Evolutionary conservation across 2,113 vertebrate species (phyloP), one percentile per base, ranked within the genome.

Genomic region (Opisthocomus hoazin): DNA sequence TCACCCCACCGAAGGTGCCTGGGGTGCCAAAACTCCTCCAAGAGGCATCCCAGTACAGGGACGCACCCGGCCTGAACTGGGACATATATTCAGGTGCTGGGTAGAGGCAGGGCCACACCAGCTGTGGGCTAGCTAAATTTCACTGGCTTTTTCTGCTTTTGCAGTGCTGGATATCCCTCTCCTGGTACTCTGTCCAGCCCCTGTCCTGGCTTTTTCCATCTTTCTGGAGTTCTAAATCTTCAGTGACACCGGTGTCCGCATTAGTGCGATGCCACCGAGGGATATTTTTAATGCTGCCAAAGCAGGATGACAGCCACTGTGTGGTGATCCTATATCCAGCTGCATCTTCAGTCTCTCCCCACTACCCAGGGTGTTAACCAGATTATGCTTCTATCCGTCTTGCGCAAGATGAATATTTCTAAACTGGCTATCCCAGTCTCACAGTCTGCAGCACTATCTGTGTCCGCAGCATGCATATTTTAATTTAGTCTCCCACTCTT

Each of bases 361-460:
- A 97, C 96, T 91, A 96, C 94, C 90, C 46, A n/a, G 94, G 95
- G 91, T 98, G 96, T 95, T 97, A 98, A 95, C 94, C 87, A 98
- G 97, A 97, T 97, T 97, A 96, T 96, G 96, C 94, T 97, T 97
- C 96, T 95, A 96, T 97, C 96, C 36, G 76, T 87, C 95, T 95
- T 93, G 93, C 56, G 53, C 96, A 96, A 82, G 84, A 85, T 58
- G 93, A 95, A 69, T 97, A 79, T 97, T 96, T 97, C 95, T 95
- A 90, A 91, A 93, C 95, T 91, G 86, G 89, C 97, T 78, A 84
- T 91, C 90, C 95, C 93, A 78, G 92, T 92, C 94, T 93, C 81
- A 81, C 85, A 96, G 93, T 97, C 95, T 82, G 94, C 79, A 89
- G 84, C 92, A 76, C 96, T 97, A 97, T 98, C 93, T 91, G 66